These are phyloP conservation scores for Serrognathus titanus DNA, from an alignment of 2,888 invertebrate species.

Conservation along the genomic window DNA sequence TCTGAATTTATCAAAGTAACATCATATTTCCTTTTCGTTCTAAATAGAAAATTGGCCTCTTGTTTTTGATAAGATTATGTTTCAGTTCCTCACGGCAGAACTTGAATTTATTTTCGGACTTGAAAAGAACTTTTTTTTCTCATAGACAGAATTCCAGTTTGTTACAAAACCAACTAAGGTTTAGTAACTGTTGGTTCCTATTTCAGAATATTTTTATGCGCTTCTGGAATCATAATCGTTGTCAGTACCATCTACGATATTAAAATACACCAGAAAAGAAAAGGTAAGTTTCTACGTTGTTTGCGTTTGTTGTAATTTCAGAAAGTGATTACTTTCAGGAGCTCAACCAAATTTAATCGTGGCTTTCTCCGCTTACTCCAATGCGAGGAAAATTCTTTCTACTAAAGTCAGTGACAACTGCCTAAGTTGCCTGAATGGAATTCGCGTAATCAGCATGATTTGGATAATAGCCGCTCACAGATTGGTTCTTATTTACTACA, in stretches of 20 bases:
- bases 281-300: background rate
- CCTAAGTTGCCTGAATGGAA: slow-evolving; percentile 48
- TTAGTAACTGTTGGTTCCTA: background rate
- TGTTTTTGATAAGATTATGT: no score
- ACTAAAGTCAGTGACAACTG: slow-evolving; percentile 36
- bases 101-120: no score
- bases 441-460: slow-evolving; percentile 50
- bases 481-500: slow-evolving; percentile 12
- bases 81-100: no score
- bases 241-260: slow-evolving; percentile 10
- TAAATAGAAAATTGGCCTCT: no score
- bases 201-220: slow-evolving; percentile 5
- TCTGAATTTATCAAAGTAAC: no score
- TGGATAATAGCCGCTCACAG: slow-evolving; percentile 51
- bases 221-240: background rate
- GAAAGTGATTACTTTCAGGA: background rate
- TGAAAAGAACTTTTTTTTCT: no score
- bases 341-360: background rate
- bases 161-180: no score
- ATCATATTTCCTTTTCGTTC: no score
- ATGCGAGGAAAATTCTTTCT: slow-evolving; percentile 45
- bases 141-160: no score
- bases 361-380: slow-evolving; percentile 48
- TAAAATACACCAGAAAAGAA: background rate
- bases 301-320: no score